Percentiles rank a stretch among this genome's conserved stretches.
These are phyloP conservation scores for Proterorhinus semilunaris DNA, from an alignment of 2,113 vertebrate species.

Conservation along the genomic window DNA sequence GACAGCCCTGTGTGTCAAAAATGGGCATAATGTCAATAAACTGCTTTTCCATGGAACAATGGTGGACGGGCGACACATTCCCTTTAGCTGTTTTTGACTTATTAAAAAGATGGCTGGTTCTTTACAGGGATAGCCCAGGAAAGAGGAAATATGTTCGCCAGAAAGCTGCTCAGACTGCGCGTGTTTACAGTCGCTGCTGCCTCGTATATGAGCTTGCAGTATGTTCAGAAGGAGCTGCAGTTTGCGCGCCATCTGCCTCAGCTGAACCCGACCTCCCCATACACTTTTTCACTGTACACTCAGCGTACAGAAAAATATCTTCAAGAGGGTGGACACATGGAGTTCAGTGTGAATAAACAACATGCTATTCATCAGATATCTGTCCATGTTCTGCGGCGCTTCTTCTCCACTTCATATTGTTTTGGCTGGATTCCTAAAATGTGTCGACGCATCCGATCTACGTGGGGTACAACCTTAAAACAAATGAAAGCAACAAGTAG, in stretches of 20 bases:
- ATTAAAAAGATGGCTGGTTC: background rate
- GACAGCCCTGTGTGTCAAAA: too few species aligned
- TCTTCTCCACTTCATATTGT: too few species aligned
- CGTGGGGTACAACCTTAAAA: too few species aligned
- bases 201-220: constrained; percentile 64
- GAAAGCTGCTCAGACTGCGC: constrained; percentile 40
- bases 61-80: too few species aligned
- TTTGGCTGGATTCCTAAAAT: too few species aligned
- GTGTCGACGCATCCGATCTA: too few species aligned
- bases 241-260: constrained; percentile 68
- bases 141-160: background rate
- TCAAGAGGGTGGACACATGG: background rate
- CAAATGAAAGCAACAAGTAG: too few species aligned
- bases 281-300: constrained; percentile 66
- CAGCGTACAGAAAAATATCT: constrained; percentile 45
- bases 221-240: constrained; percentile 70
- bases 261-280: constrained; percentile 62
- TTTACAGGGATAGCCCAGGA: background rate
- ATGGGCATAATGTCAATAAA: too few species aligned
- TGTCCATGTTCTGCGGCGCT: too few species aligned
- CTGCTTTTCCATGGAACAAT: too few species aligned
- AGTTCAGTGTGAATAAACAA: constrained; percentile 6
- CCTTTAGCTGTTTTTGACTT: background rate
- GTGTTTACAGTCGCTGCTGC: constrained; percentile 68
- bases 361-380: background rate